phyloP scores from a whole-genome alignment of 2,113 vertebrate genomes.

The Leptobrachium leishanense region DNA sequence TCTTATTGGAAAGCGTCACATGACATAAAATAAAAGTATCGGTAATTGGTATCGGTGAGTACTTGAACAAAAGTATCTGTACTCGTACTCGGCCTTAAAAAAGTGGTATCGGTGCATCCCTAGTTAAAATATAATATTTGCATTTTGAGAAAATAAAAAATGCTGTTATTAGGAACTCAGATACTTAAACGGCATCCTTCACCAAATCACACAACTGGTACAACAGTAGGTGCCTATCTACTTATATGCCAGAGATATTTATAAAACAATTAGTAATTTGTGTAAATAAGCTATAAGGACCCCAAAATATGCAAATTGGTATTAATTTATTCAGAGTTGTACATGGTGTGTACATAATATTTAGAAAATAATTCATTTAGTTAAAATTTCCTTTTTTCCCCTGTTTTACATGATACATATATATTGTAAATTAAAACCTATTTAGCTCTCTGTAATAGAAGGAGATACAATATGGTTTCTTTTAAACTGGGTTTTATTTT shows the following conservation, averaged over 20 bases:
- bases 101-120: too few species aligned
- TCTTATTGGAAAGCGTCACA: too few species aligned
- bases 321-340: conserved; percentile 99
- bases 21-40: too few species aligned
- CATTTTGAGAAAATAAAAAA: not conserved
- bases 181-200: conserved; percentile 6
- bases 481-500: conserved; percentile 68
- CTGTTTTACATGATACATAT: conserved; percentile 85
- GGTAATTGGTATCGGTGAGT: too few species aligned
- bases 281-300: conserved; percentile 98
- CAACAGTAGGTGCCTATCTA: conserved; percentile 33
- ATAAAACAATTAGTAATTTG: conserved; percentile 95
- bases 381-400: conserved; percentile 67
- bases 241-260: conserved; percentile 86
- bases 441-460: conserved; percentile 85
- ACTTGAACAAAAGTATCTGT: too few species aligned
- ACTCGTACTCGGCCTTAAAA: too few species aligned
- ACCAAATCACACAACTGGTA: conserved; percentile 39
- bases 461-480: conserved; percentile 65
- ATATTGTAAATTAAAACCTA: conserved; percentile 89
- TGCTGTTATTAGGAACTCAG: not conserved
- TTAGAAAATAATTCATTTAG: conserved; percentile 86
- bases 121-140: conserved; percentile 6
- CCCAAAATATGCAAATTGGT: conserved; percentile 98
- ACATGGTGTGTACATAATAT: conserved; percentile 97